These are phyloP conservation scores for Ceratina calcarata DNA, from an alignment of 1,140 invertebrate species.

Conservation along the genomic window DNA sequence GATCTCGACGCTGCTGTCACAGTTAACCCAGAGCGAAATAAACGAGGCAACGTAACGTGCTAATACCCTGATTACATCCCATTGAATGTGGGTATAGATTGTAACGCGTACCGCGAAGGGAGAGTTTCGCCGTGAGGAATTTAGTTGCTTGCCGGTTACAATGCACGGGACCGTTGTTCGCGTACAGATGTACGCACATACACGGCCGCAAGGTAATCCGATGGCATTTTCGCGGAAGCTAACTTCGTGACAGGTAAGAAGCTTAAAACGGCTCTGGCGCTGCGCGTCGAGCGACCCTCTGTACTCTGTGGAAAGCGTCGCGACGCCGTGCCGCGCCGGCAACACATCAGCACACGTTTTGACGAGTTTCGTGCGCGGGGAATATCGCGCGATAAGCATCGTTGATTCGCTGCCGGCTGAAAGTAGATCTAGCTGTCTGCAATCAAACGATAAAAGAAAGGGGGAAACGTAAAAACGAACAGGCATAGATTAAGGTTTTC, in stretches of 20 bases:
- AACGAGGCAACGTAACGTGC: neutral
- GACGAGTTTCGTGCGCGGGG: constrained; percentile 35
- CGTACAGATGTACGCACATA: constrained; percentile 21
- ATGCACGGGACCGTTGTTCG: constrained; percentile 37
- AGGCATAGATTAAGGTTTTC: neutral
- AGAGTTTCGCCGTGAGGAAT: constrained; percentile 11
- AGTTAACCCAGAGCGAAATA: neutral
- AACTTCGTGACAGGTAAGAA: constrained; percentile 50
- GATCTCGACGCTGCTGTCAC: neutral
- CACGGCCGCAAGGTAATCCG: constrained; percentile 51
- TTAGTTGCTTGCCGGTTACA: constrained; percentile 21
- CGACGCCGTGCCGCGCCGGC: neutral
- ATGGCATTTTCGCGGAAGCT: constrained; percentile 41
- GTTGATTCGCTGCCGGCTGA: constrained; percentile 13
- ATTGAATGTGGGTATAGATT: constrained; percentile 21
- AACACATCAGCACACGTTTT: constrained; percentile 24
- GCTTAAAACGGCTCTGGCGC: constrained; percentile 18
- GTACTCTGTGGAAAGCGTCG: constrained; percentile 2
- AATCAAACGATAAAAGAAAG: neutral
- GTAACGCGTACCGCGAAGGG: constrained; percentile 1
- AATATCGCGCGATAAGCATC: constrained; percentile 43
- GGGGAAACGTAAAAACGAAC: neutral
- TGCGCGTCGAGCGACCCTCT: neutral
- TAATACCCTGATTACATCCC: constrained; percentile 36
- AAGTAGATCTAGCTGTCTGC: constrained; percentile 15